Base-by-base conservation (phyloP, 2,797 vertebrate genomes). In the Prunella strophiata region DNA sequence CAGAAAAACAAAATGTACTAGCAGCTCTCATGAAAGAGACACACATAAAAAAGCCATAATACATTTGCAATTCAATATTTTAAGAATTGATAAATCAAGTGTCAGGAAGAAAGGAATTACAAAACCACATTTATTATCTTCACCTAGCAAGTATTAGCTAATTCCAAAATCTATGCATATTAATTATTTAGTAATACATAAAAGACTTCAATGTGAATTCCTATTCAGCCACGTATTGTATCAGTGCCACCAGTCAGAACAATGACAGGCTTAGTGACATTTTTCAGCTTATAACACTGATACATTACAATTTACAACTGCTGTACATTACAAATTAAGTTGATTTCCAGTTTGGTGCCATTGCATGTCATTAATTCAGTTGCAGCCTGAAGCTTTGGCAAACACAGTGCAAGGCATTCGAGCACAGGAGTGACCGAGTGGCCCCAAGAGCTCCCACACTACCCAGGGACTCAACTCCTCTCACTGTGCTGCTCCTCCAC, bases 401-500 rank as follows among this genome's bases (percentile, higher is more conserved):
- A 75, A 80, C 0, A 2, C 42, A 48, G 25, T 5, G n/a, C 36
- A 72, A 71, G 7, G 20, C 43, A 21, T 29, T 47, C 13, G 20
- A 34, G 32, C 16, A 7, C 30, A 36, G 36, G 18, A 72, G 36
- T 29, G 26, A n/a, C 13, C 3, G 2, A 55, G 34, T 1, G 8
- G 17, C n/a, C 67, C 40, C 4, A 0, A 51, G 32, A 55, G 51
- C 43, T 81, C 76, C 61, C 20, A 6, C 3, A 1, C 42, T 22
- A 10, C 30, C 13, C 68, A 42, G n/a, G 55, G 22, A 42, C 18
- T 7, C 20, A 67, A 13, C 50, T n/a, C 26, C 23, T 57, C 62
- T 71, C 34, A 20, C 54, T 7, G 1, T 0, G 0, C 47, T 4
- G 4, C 18, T 87, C 12, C 29, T 77, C 23, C 0, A 0, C 16